These are phyloP conservation scores for Lapara coniferarum DNA, from an alignment of 2,888 invertebrate genomes.

Conservation along the genomic window DNA sequence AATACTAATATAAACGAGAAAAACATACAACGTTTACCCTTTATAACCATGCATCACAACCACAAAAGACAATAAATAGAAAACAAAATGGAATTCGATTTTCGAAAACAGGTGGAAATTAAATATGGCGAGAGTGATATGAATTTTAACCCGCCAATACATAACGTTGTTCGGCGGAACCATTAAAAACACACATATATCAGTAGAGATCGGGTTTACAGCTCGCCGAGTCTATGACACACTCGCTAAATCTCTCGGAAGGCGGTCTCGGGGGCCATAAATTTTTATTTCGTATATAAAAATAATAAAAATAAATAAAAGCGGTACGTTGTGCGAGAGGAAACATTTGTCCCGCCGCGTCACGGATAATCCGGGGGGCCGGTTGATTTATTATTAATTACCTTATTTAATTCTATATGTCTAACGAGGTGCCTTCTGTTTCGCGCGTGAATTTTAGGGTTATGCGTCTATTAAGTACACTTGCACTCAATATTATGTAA, in stretches of 20 bases:
- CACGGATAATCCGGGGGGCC: constrained; percentile 72
- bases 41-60: neutral
- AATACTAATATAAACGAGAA: neutral
- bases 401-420: constrained; percentile 34
- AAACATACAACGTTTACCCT: neutral
- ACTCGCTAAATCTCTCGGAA: constrained; percentile 81
- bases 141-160: constrained; percentile 68
- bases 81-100: constrained; percentile 18
- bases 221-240: constrained; percentile 77
- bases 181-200: constrained; percentile 77
- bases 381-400: constrained; percentile 82
- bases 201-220: constrained; percentile 73
- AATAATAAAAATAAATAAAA: constrained; percentile 81
- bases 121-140: constrained; percentile 48
- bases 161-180: constrained; percentile 63
- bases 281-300: constrained; percentile 81
- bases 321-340: constrained; percentile 66
- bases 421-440: constrained; percentile 24
- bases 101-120: constrained; percentile 24
- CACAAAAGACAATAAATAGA: constrained; percentile 8
- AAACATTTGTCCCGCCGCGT: constrained; percentile 80
- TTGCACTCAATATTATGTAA: constrained; percentile 2
- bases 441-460: constrained; percentile 10
- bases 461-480: constrained; percentile 6
- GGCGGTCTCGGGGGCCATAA: constrained; percentile 77